These are phyloP conservation scores for Hylia prasina DNA, from an alignment of 2,113 vertebrate genomes.

Conservation along the genomic window DNA sequence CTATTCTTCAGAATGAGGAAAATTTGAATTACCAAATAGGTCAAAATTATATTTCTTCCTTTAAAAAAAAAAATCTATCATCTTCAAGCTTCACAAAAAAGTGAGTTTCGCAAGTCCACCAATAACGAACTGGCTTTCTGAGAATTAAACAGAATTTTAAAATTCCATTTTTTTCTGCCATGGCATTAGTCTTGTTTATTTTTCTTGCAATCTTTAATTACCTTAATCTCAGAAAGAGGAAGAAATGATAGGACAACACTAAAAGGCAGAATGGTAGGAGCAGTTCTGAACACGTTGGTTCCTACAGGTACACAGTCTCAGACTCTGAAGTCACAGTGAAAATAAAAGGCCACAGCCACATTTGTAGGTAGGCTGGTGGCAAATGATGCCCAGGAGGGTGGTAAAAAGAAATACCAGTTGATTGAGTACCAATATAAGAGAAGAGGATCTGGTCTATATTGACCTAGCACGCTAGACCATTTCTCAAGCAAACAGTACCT, in stretches of 20 bases:
- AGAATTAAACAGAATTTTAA: neutral
- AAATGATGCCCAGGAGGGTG: fast-evolving
- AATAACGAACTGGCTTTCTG: neutral
- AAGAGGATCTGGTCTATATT: neutral
- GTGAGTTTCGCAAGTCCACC: neutral
- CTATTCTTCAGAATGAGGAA: neutral
- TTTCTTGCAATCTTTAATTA: neutral
- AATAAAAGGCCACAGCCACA: neutral
- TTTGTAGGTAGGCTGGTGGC: neutral
- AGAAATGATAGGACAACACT: fast-evolving
- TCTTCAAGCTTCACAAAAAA: neutral
- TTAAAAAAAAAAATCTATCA: no score
- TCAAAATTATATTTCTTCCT: neutral
- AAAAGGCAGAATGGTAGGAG: neutral
- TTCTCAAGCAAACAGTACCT: neutral
- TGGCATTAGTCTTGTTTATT: neutral
- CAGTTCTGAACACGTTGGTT: neutral
- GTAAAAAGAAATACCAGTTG: neutral
- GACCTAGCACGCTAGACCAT: neutral
- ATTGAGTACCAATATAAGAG: neutral
- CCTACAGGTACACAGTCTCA: neutral
- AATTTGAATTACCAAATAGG: neutral
- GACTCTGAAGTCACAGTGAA: neutral
- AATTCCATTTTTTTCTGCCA: neutral
- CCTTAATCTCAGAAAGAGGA: neutral